These are phyloP conservation scores for Limosa lapponica DNA, from an alignment of 2,797 vertebrate genomes.

Conservation along the genomic window DNA sequence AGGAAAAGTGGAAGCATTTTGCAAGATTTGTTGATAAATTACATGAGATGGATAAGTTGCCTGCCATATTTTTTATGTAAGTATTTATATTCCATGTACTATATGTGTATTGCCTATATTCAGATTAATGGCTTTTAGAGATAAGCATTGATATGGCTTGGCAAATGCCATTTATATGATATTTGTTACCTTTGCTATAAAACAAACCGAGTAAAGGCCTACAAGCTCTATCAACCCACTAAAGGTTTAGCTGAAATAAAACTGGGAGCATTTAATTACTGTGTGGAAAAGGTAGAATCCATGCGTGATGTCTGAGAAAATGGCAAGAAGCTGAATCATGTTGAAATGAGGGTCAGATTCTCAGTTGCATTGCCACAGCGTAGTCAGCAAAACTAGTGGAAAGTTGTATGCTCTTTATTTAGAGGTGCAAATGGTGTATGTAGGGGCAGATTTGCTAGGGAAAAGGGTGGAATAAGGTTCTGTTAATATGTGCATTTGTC, in stretches of 20 bases:
- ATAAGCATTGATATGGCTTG: neutral
- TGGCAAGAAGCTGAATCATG: neutral
- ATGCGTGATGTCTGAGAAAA: neutral
- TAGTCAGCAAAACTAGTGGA: neutral
- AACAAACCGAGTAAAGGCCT: neutral
- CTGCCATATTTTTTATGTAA: conserved; percentile 75
- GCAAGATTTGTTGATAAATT: conserved; percentile 68
- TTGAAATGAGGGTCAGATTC: neutral
- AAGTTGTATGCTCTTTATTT: neutral
- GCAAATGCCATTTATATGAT: neutral
- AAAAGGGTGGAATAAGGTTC: neutral
- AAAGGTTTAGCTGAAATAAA: neutral
- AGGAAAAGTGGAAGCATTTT: neutral
- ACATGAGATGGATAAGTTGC: conserved; percentile 57
- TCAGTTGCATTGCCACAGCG: neutral
- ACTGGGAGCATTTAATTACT: neutral
- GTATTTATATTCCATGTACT: neutral
- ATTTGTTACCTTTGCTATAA: neutral
- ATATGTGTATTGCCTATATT: neutral
- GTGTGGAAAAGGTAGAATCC: neutral
- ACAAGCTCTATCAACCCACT: neutral
- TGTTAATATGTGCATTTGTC: neutral
- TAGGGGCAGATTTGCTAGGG: neutral
- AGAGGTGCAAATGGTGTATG: neutral
- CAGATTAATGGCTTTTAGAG: neutral